Base-by-base conservation (phyloP, 2,113 vertebrate genomes). In the Crotalus tigris region DNA sequence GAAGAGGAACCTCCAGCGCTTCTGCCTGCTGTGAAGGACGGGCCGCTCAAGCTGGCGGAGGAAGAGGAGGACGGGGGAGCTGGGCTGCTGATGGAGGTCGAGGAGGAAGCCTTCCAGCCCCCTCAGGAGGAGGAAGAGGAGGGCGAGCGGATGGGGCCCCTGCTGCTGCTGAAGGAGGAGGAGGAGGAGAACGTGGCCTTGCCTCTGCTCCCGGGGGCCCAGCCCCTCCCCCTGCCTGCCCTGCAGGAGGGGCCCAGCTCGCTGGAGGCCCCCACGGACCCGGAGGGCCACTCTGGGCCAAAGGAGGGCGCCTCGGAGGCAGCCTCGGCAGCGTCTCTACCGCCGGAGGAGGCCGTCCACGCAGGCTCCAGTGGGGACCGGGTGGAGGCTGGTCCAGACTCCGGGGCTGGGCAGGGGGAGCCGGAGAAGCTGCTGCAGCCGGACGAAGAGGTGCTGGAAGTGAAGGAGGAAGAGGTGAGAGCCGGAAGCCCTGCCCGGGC, bases 41-140 rank as follows among this genome's bases (percentile, higher is more conserved):
- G 58, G 44, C 85, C 23, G 13, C 92, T 95, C 0, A 97, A 97
- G 88, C 96, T 94, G 0, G 95, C 1, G 96, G 95, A 96, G 46
- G 95, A 29, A 46, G 96, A 4, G 96, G 97, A 92, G 94, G 97
- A 13, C 95, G 97, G 3, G 92, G 98, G 97, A 85, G 97, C 98
- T 0, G 98, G 97, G 51, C 97, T 97, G 94, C 98, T 92, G 92
- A 94, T 96, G 94, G 95, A 96, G 85, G 95, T 96, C 3, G 96
- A 96, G 10, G 96, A 94, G 91, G 94, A 94, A 0, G 95, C 93
- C 61, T 7, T 91, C 0, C 94, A 94, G 46, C 93, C 91, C 4
- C 93, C n/a, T 0, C 33, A 59, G 39, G 39, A 39, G 39, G 39
- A 39, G 90, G 90, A 44, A 3, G 69, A 46, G 33, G 53, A 26